Evolutionary conservation across 1,140 invertebrate genomes (phyloP).

Genomic region (Triops longicaudatus): DNA sequence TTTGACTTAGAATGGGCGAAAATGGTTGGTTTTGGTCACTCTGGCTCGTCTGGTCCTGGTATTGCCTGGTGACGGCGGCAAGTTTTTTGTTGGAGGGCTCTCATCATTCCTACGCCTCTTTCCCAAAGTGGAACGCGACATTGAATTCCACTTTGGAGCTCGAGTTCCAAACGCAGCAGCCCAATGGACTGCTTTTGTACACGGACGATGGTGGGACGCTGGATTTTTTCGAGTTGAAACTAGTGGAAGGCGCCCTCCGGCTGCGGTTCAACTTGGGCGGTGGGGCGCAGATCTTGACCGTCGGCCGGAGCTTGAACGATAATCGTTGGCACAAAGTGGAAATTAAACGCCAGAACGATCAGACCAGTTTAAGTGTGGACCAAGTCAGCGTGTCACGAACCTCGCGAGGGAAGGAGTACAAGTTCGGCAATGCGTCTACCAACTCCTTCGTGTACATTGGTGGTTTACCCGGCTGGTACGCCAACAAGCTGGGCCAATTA

Average conservation of each 20-base stretch:
- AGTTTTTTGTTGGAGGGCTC: slow-evolving; percentile 54
- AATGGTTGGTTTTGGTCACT: background rate
- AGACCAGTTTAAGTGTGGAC: slow-evolving; percentile 72
- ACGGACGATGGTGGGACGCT: slow-evolving; percentile 88
- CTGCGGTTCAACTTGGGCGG: slow-evolving; percentile 78
- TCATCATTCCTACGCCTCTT: slow-evolving; percentile 76
- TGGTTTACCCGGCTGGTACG: slow-evolving; percentile 81
- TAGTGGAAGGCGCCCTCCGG: slow-evolving; percentile 80
- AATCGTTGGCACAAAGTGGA: slow-evolving; percentile 80
- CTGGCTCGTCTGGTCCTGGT: background rate
- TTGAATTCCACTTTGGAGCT: slow-evolving; percentile 79
- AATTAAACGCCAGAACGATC: slow-evolving; percentile 60
- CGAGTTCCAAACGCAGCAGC: slow-evolving; percentile 84
- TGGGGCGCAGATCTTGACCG: slow-evolving; percentile 75
- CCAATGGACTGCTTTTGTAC: slow-evolving; percentile 79
- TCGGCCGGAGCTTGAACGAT: slow-evolving; percentile 74
- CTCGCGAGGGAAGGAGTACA: slow-evolving; percentile 72
- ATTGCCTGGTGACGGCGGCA: slow-evolving; percentile 14
- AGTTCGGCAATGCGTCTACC: slow-evolving; percentile 68
- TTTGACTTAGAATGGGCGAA: background rate
- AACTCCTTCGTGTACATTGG: slow-evolving; percentile 88
- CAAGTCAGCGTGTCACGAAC: slow-evolving; percentile 45
- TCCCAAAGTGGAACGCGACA: slow-evolving; percentile 78
- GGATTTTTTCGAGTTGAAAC: slow-evolving; percentile 90
- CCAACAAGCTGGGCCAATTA: slow-evolving; percentile 67